These are phyloP conservation scores for Sinopyrophorus schimmeli DNA, from an alignment of 2,888 invertebrate genomes.

Conservation along the genomic window DNA sequence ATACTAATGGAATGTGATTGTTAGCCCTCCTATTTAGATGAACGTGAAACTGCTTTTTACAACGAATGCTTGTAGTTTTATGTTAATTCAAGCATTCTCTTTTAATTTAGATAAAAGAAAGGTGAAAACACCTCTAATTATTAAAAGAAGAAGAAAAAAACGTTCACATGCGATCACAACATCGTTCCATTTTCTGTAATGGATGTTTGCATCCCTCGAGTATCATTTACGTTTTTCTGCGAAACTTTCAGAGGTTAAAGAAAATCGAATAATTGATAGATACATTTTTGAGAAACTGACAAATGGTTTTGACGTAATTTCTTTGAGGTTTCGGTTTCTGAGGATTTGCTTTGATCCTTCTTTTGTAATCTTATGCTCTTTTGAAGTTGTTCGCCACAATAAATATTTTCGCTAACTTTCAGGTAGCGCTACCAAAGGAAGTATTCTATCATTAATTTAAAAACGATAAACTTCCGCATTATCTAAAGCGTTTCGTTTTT, in stretches of 20 bases:
- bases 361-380: too few species aligned
- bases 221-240: conserved; percentile 4
- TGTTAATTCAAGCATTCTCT: conserved; percentile 6
- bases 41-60: conserved; percentile 8
- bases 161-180: too few species aligned
- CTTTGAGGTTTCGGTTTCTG: conserved; percentile 8
- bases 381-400: too few species aligned
- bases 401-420: too few species aligned
- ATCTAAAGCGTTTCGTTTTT: too few species aligned
- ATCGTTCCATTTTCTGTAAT: too few species aligned
- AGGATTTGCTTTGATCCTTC: too few species aligned
- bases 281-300: conserved; percentile 8
- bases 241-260: conserved; percentile 8
- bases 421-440: too few species aligned
- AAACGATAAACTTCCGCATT: too few species aligned
- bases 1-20: conserved; percentile 27
- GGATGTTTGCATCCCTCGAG: conserved; percentile 7
- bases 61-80: conserved; percentile 10
- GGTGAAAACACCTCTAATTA: too few species aligned
- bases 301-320: conserved; percentile 11
- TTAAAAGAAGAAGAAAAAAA: too few species aligned
- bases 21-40: conserved; percentile 11
- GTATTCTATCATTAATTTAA: too few species aligned
- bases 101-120: conserved; percentile 6
- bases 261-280: conserved; percentile 10